Evolutionary conservation across 2,113 vertebrate species (phyloP).

Genomic region (Ahaetulla prasina): DNA sequence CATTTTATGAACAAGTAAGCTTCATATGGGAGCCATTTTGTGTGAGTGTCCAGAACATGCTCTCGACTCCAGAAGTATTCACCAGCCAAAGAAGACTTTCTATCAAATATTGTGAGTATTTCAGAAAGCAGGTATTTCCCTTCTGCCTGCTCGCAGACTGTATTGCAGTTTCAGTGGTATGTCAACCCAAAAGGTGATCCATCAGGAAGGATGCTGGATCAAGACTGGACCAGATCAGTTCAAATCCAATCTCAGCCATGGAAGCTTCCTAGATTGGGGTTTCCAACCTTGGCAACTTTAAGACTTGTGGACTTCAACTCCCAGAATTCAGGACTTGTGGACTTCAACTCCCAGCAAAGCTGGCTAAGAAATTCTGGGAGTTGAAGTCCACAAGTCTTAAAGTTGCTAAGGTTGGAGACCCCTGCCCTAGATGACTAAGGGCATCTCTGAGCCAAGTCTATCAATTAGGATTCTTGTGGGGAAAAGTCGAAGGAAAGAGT

Average conservation of each 20-base stretch:
- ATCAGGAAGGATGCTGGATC: background rate
- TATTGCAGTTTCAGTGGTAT: too few species aligned
- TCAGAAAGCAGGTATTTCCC: background rate
- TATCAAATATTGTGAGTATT: background rate
- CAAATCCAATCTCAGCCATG: background rate
- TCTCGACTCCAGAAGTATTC: background rate
- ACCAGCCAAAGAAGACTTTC: background rate
- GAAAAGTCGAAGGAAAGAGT: background rate
- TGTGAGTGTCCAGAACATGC: background rate
- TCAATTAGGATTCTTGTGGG: background rate
- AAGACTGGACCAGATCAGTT: background rate
- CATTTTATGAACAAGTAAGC: background rate
- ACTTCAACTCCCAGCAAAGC: too few species aligned
- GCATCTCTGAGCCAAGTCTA: background rate
- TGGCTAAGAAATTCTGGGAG: too few species aligned
- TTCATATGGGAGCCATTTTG: background rate
- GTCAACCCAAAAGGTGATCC: too few species aligned
- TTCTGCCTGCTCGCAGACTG: too few species aligned
- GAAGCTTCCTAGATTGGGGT: background rate
- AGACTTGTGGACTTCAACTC: too few species aligned
- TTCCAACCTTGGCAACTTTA: too few species aligned
- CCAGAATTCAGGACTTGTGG: too few species aligned
- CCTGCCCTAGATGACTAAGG: background rate
- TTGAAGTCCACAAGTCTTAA: too few species aligned
- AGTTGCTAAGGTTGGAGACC: too few species aligned